Evolutionary conservation across 2,113 vertebrate genomes (phyloP).

Genomic region (Neopipo cinnamomea): DNA sequence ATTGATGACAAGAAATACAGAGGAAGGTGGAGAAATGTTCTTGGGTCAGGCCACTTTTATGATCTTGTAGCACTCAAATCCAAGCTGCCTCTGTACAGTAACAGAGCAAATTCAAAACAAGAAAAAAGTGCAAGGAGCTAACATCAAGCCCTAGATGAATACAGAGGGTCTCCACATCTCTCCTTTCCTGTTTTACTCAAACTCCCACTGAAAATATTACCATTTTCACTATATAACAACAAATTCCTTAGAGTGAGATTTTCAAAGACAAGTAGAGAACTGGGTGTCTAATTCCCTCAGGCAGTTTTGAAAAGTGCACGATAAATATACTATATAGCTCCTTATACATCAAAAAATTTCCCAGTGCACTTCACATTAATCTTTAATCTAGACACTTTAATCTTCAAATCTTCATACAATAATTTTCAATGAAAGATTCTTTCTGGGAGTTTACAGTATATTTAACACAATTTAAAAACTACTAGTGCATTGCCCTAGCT

Average conservation of each 20-base stretch:
- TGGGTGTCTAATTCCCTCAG: conserved; percentile 19
- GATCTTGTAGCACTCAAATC: neutral
- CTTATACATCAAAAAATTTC: conserved; percentile 58
- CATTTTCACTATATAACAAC: neutral
- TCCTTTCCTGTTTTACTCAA: neutral
- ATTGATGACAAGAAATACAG: neutral
- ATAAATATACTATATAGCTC: conserved; percentile 42
- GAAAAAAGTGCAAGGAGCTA: neutral
- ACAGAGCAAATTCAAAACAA: neutral
- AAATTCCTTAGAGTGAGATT: conserved; percentile 15
- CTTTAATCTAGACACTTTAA: conserved; percentile 63
- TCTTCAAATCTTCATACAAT: conserved; percentile 52
- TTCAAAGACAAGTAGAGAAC: conserved; percentile 25
- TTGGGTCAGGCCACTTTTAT: neutral
- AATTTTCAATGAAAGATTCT: conserved; percentile 44
- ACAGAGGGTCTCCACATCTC: neutral
- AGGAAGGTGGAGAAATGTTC: neutral
- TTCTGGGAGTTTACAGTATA: conserved; percentile 49
- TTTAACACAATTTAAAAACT: conserved; percentile 53
- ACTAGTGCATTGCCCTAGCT: conserved; percentile 7
- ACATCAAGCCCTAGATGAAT: neutral
- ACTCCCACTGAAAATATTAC: neutral
- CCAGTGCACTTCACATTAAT: conserved; percentile 45
- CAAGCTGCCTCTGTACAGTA: neutral
- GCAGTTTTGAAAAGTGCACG: conserved; percentile 7